Conservation (phyloP, 1,140 invertebrate genomes). For the Drosophila littoralis region DNA sequence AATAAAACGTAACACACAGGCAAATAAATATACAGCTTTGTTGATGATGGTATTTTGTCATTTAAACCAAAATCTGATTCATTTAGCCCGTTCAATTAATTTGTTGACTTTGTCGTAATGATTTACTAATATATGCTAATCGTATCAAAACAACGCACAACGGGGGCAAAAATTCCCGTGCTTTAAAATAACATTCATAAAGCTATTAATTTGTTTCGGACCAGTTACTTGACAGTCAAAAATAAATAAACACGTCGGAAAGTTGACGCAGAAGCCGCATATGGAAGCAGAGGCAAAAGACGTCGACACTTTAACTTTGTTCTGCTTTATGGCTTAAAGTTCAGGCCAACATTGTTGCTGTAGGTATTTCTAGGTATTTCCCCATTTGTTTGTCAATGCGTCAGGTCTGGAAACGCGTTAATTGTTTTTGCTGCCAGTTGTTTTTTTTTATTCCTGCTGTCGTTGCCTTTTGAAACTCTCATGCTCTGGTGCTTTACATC, state of each 20-base stretch:
- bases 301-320: background rate
- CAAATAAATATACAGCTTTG: background rate
- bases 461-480: background rate
- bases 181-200: background rate
- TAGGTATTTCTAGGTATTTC: constrained; percentile 35
- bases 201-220: constrained; percentile 2
- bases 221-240: background rate
- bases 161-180: constrained; percentile 3
- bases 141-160: constrained; percentile 20
- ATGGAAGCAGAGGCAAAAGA: background rate
- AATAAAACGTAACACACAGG: background rate
- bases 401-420: constrained; percentile 36
- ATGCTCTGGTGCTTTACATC: background rate
- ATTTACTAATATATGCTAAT: constrained; percentile 24
- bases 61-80: background rate
- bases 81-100: background rate
- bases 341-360: background rate
- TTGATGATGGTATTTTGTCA: background rate
- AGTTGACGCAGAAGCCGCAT: constrained; percentile 5
- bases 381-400: constrained; percentile 49
- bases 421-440: background rate
- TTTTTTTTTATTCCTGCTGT: background rate
- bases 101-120: background rate
- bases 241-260: constrained; percentile 4
- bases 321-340: background rate